phyloP scores from a whole-genome alignment of 2,113 vertebrate species.

The Sander lucioperca region DNA sequence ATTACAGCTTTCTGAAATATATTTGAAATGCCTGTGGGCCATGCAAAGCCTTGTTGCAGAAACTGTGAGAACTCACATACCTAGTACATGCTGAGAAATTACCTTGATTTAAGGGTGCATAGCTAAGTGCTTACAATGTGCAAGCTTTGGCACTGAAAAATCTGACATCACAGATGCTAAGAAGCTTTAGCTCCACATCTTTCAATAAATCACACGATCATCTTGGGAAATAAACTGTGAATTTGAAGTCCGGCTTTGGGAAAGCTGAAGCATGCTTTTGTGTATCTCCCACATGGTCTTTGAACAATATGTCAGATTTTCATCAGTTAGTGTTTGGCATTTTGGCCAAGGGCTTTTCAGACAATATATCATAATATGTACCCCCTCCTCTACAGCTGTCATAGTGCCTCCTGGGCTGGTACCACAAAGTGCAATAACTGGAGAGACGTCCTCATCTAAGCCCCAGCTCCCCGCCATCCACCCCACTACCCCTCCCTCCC shows the following conservation, averaged over 20 bases:
- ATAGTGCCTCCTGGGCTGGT: constrained; percentile 49
- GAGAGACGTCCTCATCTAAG: constrained; percentile 59
- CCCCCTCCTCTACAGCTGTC: constrained; percentile 41
- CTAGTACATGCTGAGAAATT: constrained; percentile 24
- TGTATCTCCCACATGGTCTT: constrained; percentile 45
- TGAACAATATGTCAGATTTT: constrained; percentile 56
- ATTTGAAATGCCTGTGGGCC: constrained; percentile 12
- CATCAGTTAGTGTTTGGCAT: constrained; percentile 49
- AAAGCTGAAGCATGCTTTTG: constrained; percentile 19
- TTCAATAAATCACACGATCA: constrained; percentile 41
- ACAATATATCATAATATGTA: constrained; percentile 42
- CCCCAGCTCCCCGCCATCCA: constrained; percentile 7
- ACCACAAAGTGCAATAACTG: constrained; percentile 66
- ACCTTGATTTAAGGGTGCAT: constrained; percentile 41
- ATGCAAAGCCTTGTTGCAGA: constrained; percentile 5
- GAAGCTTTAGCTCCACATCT: constrained; percentile 47
- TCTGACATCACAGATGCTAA: constrained; percentile 42
- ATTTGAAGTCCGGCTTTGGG: constrained; percentile 33
- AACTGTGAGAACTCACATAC: constrained; percentile 17
- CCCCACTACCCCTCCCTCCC: constrained; percentile 7
- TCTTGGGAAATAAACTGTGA: constrained; percentile 55
- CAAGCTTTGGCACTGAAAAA: constrained; percentile 23
- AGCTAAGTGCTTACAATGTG: constrained; percentile 28
- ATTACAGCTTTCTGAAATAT: constrained; percentile 30
- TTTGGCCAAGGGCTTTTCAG: constrained; percentile 42